phyloP scores from a whole-genome alignment of 2,888 invertebrate species.

The Coelinius sp. region DNA sequence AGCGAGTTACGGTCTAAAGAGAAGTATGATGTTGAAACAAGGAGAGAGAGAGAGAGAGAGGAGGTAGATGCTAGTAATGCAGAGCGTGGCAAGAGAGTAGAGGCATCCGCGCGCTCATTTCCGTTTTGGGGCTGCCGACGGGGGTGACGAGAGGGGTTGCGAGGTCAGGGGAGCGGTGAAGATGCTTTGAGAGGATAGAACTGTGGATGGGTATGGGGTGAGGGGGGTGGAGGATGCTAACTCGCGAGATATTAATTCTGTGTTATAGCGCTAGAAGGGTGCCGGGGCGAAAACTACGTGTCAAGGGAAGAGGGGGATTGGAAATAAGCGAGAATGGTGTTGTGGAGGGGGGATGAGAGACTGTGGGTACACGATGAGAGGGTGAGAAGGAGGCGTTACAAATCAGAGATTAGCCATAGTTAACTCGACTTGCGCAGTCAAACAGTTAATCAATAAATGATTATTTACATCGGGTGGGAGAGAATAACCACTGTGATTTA shows the following conservation, averaged over 20 bases:
- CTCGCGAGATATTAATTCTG: constrained; percentile 72
- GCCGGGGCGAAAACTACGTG: constrained; percentile 55
- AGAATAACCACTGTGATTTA: constrained; percentile 16
- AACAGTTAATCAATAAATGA: constrained; percentile 71
- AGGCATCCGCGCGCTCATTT: constrained; percentile 71
- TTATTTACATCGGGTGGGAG: constrained; percentile 64
- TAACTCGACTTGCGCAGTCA: constrained; percentile 71
- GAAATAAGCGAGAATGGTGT: constrained; percentile 2
- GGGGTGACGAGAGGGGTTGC: constrained; percentile 23
- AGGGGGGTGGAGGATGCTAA: constrained; percentile 60
- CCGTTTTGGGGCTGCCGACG: constrained; percentile 59
- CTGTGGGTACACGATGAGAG: constrained; percentile 25
- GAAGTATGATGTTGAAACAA: constrained; percentile 39
- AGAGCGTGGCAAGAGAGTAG: constrained; percentile 52
- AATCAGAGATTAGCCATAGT: constrained; percentile 71
- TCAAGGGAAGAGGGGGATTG: constrained; percentile 38
- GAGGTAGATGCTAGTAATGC: constrained; percentile 29
- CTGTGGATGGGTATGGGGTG: constrained; percentile 36
- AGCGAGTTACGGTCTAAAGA: constrained; percentile 11
- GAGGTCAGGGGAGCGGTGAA: constrained; percentile 36
- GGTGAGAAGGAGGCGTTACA: constrained; percentile 66
- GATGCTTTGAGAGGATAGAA: constrained; percentile 37
- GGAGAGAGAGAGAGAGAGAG: constrained; percentile 37
- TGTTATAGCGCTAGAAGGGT: constrained; percentile 69
- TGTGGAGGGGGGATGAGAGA: constrained; percentile 31